phyloP scores from a whole-genome alignment of 2,888 invertebrate genomes.

The Drosophila atripex region DNA sequence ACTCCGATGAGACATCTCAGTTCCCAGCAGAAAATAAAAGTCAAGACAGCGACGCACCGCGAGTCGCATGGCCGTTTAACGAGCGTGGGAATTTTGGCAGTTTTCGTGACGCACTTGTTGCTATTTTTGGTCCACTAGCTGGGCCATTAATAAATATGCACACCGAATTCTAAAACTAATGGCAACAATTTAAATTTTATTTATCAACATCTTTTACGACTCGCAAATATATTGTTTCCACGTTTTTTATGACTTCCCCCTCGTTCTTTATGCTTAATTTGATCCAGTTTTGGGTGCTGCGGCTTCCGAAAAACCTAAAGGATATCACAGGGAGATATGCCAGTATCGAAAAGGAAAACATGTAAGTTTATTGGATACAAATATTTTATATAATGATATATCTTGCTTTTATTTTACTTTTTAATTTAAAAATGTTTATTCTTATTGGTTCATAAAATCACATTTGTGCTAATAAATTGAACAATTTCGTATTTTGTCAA shows the following conservation, averaged over 20 bases:
- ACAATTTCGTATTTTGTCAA: not conserved
- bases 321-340: slow-evolving; percentile 77
- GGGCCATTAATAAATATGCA: slow-evolving; percentile 52
- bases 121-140: slow-evolving; percentile 54
- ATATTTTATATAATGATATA: not conserved
- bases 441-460: not conserved
- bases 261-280: slow-evolving; percentile 7
- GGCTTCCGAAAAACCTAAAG: slow-evolving; percentile 62
- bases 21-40: slow-evolving; percentile 47
- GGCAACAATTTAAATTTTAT: slow-evolving; percentile 57
- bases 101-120: slow-evolving; percentile 67
- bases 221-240: slow-evolving; percentile 33
- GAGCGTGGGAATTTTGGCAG: slow-evolving; percentile 70
- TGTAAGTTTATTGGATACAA: slow-evolving; percentile 53
- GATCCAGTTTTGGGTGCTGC: slow-evolving; percentile 49
- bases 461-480: not conserved
- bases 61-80: slow-evolving; percentile 50
- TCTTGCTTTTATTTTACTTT: not conserved
- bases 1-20: slow-evolving; percentile 39
- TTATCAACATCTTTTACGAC: slow-evolving; percentile 48
- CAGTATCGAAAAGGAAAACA: slow-evolving; percentile 74
- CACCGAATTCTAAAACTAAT: slow-evolving; percentile 58
- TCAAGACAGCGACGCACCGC: not conserved
- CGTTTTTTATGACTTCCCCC: slow-evolving; percentile 17
- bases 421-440: not conserved